Evolutionary conservation across 2,888 invertebrate genomes (phyloP).

Genomic region (Aspidapion aeneum): DNA sequence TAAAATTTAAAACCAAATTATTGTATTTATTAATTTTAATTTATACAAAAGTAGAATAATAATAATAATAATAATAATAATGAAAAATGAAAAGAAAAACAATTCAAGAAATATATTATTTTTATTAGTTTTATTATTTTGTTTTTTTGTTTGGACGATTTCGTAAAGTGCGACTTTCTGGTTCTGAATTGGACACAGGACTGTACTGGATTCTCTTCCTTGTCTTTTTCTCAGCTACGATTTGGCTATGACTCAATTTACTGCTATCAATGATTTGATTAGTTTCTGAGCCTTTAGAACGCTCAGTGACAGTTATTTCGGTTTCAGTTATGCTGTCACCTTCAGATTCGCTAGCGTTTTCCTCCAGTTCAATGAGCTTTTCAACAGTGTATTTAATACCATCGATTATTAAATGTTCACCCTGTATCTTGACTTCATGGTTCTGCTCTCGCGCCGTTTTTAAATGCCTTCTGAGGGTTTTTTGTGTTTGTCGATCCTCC

Average conservation of each 20-base stretch:
- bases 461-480: not conserved
- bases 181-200: not conserved
- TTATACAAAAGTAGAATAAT: not conserved
- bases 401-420: not conserved
- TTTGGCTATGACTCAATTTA: no score
- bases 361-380: not conserved
- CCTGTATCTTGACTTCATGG: not conserved
- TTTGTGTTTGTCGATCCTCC: not conserved
- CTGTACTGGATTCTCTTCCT: not conserved
- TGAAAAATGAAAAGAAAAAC: no score
- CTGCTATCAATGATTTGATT: no score
- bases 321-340: not conserved
- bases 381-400: not conserved
- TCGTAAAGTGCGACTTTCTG: no score
- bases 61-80: not conserved
- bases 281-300: no score
- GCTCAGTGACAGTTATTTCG: no score
- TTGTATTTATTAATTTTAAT: not conserved
- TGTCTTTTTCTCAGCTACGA: no score
- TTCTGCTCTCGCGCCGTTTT: not conserved
- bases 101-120: no score
- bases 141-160: no score
- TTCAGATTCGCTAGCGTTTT: not conserved
- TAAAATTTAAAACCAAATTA: not conserved
- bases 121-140: no score